A percentile compares a stretch with the other conserved stretches of the same genome.
phyloP scores from a whole-genome alignment of 2,888 invertebrate species.

The Rhorus exstirpatorius region DNA sequence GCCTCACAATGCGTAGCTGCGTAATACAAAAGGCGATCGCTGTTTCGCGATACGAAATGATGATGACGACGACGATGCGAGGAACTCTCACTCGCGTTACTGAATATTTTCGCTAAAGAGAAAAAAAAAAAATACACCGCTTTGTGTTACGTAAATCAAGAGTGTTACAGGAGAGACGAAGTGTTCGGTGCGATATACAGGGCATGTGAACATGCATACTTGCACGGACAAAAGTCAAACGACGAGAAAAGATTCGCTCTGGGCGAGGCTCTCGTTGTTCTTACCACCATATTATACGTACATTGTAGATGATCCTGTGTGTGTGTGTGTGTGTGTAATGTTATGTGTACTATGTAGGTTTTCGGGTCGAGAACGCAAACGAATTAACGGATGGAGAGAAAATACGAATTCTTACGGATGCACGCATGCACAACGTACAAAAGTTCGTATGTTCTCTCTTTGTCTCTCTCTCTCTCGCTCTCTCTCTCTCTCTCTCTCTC shows the following conservation, averaged over 20 bases:
- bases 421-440: constrained; percentile 23
- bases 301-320: too few relatives aligned
- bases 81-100: constrained; percentile 47
- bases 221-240: constrained; percentile 46
- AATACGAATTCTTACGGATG: constrained; percentile 3
- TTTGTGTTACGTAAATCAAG: constrained; percentile 66
- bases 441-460: constrained; percentile 2
- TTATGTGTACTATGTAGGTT: constrained; percentile 7
- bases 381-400: constrained; percentile 49
- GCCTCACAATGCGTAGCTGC: constrained; percentile 50
- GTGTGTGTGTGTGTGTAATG: too few relatives aligned
- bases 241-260: constrained; percentile 59
- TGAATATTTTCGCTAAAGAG: constrained; percentile 31
- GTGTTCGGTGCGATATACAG: constrained; percentile 16
- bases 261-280: constrained; percentile 55
- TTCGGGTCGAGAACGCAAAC: constrained; percentile 41
- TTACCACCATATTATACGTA: constrained; percentile 4
- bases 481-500: too few relatives aligned
- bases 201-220: constrained; percentile 7
- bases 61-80: constrained; percentile 38
- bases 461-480: too few relatives aligned
- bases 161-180: constrained; percentile 34
- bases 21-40: constrained; percentile 58
- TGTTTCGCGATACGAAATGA: constrained; percentile 48
- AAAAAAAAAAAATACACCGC: constrained; percentile 35